phyloP scores from a whole-genome alignment of 2,888 invertebrate species.

The Cotesia congregata region DNA sequence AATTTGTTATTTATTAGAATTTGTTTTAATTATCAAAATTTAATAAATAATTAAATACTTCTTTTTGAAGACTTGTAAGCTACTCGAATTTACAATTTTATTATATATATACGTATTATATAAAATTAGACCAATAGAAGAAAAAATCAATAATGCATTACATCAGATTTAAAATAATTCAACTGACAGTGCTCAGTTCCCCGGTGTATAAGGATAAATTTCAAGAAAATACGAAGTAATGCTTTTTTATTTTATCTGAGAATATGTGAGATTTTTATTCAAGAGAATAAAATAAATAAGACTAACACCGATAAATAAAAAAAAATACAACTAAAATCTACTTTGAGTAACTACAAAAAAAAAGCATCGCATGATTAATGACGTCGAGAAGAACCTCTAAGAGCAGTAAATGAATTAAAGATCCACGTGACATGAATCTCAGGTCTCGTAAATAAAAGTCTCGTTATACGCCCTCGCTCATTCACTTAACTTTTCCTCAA shows the following conservation, averaged over 20 bases:
- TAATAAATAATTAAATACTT: too few species aligned
- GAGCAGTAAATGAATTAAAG: background rate
- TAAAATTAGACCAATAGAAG: background rate
- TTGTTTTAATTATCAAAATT: too few species aligned
- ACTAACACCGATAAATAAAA: background rate
- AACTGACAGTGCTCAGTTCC: conserved; percentile 15
- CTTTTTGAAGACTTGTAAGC: too few species aligned
- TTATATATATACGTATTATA: too few species aligned
- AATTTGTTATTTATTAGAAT: too few species aligned
- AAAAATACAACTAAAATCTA: background rate
- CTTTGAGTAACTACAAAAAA: background rate
- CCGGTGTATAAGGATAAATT: conserved; percentile 28
- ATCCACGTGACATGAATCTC: background rate
- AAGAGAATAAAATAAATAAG: conserved; percentile 1
- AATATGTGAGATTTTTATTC: conserved; percentile 15
- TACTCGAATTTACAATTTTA: too few species aligned
- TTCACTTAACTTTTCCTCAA: background rate
- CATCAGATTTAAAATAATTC: conserved; percentile 27
- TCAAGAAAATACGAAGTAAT: background rate
- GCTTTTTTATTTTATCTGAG: background rate
- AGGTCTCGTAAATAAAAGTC: background rate
- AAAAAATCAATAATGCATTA: conserved; percentile 36
- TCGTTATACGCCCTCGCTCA: background rate
- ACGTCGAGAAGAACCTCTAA: background rate
- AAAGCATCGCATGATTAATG: background rate